A percentile compares a stretch with the other conserved stretches of the same genome.
Conservation (phyloP, 1,140 invertebrate species). For the Camponotus pennsylvanicus region DNA sequence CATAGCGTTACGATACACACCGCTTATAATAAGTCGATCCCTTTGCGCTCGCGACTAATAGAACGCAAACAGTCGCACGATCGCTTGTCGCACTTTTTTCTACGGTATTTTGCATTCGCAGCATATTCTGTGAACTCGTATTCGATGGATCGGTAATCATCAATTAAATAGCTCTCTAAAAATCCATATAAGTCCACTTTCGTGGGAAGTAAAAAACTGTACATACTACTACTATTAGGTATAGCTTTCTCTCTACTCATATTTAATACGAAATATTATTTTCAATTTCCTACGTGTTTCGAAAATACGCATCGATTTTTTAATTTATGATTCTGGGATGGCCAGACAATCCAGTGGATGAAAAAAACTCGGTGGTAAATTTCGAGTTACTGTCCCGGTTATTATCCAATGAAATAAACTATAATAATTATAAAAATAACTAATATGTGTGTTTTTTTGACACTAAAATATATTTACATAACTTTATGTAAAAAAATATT, state of each 20-base stretch:
- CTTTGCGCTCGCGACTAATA: constrained; percentile 51
- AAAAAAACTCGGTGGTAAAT: too few relatives aligned
- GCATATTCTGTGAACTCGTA: not conserved
- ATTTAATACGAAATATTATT: not conserved
- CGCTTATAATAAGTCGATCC: constrained; percentile 67
- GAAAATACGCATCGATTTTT: not conserved
- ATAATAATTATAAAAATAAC: too few relatives aligned
- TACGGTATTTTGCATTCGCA: too few relatives aligned
- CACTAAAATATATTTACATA: too few relatives aligned
- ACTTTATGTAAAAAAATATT: too few relatives aligned
- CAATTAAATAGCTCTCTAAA: not conserved
- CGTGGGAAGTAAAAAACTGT: not conserved
- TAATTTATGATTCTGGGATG: too few relatives aligned
- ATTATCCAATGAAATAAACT: too few relatives aligned
- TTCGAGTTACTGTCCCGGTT: too few relatives aligned
- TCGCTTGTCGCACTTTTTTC: not conserved
- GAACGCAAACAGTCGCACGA: constrained; percentile 7
- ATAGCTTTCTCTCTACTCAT: not conserved
- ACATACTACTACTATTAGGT: not conserved
- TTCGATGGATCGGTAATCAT: not conserved
- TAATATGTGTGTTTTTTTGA: too few relatives aligned
- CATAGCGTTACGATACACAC: constrained; percentile 56
- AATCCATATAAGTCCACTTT: not conserved
- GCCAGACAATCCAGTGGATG: too few relatives aligned
- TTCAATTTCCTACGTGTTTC: not conserved